A percentile compares a stretch with the other conserved stretches of the same genome.
Evolutionary conservation across 2,113 vertebrate species (phyloP).

Genomic region (Benitochromis conjunctus): DNA sequence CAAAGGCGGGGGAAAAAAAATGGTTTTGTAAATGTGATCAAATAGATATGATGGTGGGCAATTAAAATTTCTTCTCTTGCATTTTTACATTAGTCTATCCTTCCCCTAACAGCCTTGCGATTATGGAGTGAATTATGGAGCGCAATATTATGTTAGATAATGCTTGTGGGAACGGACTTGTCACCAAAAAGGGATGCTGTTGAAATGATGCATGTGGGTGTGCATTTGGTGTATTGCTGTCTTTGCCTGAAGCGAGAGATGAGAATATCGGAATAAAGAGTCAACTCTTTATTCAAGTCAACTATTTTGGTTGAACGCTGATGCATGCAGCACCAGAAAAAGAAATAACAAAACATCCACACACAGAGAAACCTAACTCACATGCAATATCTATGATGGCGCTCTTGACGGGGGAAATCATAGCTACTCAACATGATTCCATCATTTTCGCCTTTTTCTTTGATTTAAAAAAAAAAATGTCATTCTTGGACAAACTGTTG

Average conservation of each 20-base stretch:
- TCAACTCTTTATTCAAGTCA: not conserved
- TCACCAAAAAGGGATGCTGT: conserved; percentile 61
- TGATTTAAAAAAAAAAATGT: not conserved
- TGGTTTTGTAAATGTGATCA: conserved; percentile 19
- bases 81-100: not conserved
- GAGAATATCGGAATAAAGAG: conserved; percentile 48
- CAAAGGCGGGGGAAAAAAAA: not conserved
- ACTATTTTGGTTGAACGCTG: conserved; percentile 11
- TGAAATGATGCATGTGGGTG: conserved; percentile 66
- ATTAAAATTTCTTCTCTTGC: conserved; percentile 9
- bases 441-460: not conserved
- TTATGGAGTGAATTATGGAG: conserved; percentile 37
- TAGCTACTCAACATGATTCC: not conserved
- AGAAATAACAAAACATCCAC: not conserved
- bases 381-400: not conserved
- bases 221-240: conserved; percentile 55
- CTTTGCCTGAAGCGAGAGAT: conserved; percentile 55
- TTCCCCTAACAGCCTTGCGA: conserved; percentile 17
- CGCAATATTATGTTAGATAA: conserved; percentile 37
- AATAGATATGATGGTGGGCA: conserved; percentile 4
- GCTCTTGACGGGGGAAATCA: not conserved
- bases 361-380: not conserved
- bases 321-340: conserved; percentile 4
- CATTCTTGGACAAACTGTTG: not conserved
- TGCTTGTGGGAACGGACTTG: conserved; percentile 57